Evolutionary conservation across 2,113 vertebrate genomes (phyloP).

Genomic region (Pteronura brasiliensis): DNA sequence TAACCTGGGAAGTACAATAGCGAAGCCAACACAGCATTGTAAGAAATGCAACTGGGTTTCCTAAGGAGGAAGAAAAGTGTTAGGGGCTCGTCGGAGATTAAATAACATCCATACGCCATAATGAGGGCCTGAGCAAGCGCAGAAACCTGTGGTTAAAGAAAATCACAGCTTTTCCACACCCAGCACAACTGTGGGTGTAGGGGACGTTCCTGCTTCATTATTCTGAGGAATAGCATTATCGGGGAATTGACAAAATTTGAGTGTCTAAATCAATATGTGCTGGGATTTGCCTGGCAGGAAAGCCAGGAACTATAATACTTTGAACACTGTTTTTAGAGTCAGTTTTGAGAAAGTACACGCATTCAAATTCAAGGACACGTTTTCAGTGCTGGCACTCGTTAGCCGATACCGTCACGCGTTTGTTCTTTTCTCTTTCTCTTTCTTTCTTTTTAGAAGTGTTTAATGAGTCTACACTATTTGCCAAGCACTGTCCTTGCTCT

Average conservation of each 20-base stretch:
- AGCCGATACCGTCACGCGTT: not conserved
- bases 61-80: not conserved
- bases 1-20: not conserved
- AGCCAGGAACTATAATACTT: conserved; percentile 64
- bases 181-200: conserved; percentile 54
- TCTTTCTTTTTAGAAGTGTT: not conserved
- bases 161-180: conserved; percentile 62
- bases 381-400: not conserved
- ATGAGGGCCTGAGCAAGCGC: conserved; percentile 66
- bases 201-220: conserved; percentile 71
- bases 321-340: conserved; percentile 73
- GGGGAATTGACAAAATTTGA: conserved; percentile 68
- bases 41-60: conserved; percentile 6
- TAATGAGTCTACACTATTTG: conserved; percentile 1
- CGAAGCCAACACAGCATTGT: not conserved
- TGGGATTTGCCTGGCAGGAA: conserved; percentile 67
- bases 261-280: conserved; percentile 73
- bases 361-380: conserved; percentile 65
- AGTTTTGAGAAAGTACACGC: conserved; percentile 63
- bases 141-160: conserved; percentile 75
- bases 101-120: conserved; percentile 65
- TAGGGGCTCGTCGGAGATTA: conserved; percentile 50
- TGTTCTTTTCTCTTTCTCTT: not conserved
- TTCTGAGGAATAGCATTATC: conserved; percentile 73
- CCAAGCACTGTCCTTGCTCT: not conserved